These are phyloP conservation scores for Thinocorus orbignyianus DNA, from an alignment of 2,113 vertebrate species.

Conservation along the genomic window DNA sequence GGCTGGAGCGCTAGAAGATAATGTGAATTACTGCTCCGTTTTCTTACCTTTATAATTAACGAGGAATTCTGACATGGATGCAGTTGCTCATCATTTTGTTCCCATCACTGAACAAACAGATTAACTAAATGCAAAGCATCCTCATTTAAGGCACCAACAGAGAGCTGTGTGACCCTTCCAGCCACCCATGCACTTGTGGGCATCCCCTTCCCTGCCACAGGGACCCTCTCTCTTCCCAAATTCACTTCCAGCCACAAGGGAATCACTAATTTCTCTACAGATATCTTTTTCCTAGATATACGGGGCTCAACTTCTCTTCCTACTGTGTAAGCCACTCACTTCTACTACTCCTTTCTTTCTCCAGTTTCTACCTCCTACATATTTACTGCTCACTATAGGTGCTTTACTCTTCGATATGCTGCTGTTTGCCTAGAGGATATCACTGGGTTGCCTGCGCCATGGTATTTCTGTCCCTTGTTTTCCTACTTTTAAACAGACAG, in stretches of 20 bases:
- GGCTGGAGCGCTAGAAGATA: background rate
- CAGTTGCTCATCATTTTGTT: fast-evolving
- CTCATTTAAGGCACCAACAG: background rate
- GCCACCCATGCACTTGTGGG: fast-evolving
- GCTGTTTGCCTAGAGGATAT: background rate
- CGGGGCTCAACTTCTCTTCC: background rate
- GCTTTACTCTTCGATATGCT: background rate
- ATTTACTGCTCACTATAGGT: background rate
- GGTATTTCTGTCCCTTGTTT: background rate
- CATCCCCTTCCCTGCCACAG: fast-evolving
- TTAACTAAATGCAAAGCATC: background rate
- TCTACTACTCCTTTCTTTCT: background rate
- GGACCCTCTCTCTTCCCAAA: background rate
- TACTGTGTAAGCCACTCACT: background rate
- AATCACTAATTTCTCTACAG: background rate
- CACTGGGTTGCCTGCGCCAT: background rate
- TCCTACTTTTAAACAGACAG: background rate
- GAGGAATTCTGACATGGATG: fast-evolving
- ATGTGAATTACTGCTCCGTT: background rate
- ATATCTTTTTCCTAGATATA: background rate
- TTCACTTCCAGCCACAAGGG: background rate
- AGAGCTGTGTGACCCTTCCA: background rate
- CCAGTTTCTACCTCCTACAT: background rate
- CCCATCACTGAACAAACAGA: background rate
- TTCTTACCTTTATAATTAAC: background rate